Conservation (phyloP, 2,113 vertebrate species). For the Menura novaehollandiae region DNA sequence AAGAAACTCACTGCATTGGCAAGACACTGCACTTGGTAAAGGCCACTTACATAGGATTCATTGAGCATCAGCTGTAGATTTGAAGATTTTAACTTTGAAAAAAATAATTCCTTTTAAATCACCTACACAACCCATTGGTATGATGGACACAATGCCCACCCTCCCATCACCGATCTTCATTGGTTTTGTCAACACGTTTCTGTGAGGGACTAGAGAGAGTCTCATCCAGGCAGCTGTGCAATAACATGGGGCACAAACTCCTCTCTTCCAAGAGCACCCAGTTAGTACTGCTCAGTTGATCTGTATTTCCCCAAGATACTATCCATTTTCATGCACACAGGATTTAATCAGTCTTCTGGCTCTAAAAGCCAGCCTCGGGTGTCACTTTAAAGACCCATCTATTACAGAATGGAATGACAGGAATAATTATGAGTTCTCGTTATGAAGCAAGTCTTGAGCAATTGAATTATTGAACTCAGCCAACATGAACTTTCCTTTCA, state of each 20-base stretch:
- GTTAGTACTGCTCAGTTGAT: neutral
- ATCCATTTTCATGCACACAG: neutral
- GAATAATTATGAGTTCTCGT: conserved; percentile 15
- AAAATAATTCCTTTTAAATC: neutral
- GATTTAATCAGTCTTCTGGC: conserved; percentile 32
- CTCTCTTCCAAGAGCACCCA: neutral
- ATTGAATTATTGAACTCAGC: neutral
- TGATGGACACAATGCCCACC: neutral
- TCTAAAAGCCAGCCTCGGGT: conserved; percentile 33
- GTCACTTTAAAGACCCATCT: conserved; percentile 24
- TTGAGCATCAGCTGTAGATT: neutral
- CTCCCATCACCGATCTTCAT: neutral
- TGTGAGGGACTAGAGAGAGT: neutral
- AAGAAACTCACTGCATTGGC: neutral
- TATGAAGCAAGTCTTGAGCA: conserved; percentile 11
- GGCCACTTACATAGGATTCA: neutral
- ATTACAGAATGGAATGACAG: conserved; percentile 21
- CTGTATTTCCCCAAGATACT: neutral
- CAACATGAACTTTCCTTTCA: neutral
- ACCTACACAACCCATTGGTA: neutral
- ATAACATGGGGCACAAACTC: neutral
- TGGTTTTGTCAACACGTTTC: neutral
- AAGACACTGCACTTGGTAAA: neutral
- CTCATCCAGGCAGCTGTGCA: neutral
- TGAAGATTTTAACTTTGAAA: neutral